These are phyloP conservation scores for Saccostrea glomerata DNA, from an alignment of 1,140 invertebrate species.

Conservation along the genomic window DNA sequence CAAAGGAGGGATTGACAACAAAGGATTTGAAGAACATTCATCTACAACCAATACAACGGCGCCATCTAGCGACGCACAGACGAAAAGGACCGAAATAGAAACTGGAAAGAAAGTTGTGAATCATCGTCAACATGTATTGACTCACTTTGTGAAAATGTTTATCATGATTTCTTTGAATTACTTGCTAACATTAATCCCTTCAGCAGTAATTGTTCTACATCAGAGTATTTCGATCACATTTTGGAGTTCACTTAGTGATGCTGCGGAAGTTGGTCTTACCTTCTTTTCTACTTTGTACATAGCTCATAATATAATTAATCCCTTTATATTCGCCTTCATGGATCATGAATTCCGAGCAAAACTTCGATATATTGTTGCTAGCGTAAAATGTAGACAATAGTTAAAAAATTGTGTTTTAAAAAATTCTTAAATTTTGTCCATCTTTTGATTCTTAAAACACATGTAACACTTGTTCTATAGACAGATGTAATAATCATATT, in stretches of 20 bases:
- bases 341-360: not conserved
- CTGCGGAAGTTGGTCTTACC: not conserved
- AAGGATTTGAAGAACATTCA: not conserved
- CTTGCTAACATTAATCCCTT: not conserved
- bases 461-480: too few relatives aligned
- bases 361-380: not conserved
- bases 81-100: not conserved
- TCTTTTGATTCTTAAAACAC: too few relatives aligned
- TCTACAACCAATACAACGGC: not conserved
- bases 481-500: too few relatives aligned
- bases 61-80: not conserved
- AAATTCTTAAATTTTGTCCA: too few relatives aligned
- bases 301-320: not conserved
- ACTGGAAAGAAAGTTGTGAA: not conserved
- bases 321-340: not conserved
- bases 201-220: not conserved
- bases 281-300: not conserved
- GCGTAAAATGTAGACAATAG: not conserved
- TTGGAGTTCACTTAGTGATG: not conserved
- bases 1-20: not conserved
- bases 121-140: not conserved
- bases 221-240: not conserved
- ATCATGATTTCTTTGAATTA: not conserved
- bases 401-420: not conserved
- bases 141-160: slow-evolving; percentile 9